A percentile compares a stretch with the other conserved stretches of the same genome.
These are phyloP conservation scores for Mobula birostris DNA, from an alignment of 2,113 vertebrate species.

Conservation along the genomic window DNA sequence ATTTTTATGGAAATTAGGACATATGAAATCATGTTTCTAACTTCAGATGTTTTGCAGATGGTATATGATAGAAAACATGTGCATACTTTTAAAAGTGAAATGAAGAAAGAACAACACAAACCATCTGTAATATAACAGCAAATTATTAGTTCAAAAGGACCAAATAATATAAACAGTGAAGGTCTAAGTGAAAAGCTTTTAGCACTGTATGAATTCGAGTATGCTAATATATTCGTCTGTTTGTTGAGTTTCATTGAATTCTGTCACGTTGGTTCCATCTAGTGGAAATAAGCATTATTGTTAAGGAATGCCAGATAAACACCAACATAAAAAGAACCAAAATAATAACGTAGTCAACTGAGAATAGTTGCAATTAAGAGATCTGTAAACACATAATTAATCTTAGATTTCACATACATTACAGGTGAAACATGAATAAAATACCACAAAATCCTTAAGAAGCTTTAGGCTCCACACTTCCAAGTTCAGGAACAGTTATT, in stretches of 20 bases:
- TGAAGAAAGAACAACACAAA: background rate
- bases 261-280: constrained; percentile 21
- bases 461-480: too few relatives aligned
- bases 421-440: too few relatives aligned
- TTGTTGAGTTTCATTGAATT: background rate
- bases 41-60: background rate
- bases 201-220: background rate
- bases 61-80: constrained; percentile 28
- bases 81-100: background rate
- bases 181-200: constrained; percentile 22
- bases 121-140: constrained; percentile 17
- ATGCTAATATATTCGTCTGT: background rate
- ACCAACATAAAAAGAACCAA: background rate
- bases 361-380: background rate
- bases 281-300: constrained; percentile 9
- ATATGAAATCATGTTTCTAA: background rate
- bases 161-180: background rate
- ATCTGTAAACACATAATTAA: background rate
- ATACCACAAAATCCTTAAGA: background rate
- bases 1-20: background rate
- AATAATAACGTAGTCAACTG: background rate
- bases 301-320: background rate
- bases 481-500: too few relatives aligned
- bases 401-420: too few relatives aligned
- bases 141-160: constrained; percentile 4